phyloP scores from a whole-genome alignment of 1,140 invertebrate species.

The Agrypnia vestita region DNA sequence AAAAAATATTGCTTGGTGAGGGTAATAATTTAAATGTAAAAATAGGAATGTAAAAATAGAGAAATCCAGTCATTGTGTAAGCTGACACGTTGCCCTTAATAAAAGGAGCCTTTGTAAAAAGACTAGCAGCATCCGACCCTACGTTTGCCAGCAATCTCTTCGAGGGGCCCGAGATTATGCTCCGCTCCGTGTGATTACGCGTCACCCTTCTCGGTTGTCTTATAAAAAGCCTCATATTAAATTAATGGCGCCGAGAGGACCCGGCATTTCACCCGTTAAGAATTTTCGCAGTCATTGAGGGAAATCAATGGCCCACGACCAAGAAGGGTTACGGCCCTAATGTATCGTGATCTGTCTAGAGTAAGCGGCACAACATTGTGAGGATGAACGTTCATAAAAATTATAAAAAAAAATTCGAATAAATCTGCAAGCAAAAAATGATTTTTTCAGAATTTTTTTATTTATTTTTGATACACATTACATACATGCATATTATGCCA shows the following conservation, averaged over 20 bases:
- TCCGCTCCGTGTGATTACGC: slow-evolving; percentile 6
- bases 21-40: not conserved
- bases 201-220: slow-evolving; percentile 23
- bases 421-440: no score
- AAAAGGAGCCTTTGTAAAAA: not conserved
- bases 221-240: slow-evolving; percentile 18
- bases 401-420: no score
- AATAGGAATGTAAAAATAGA: not conserved
- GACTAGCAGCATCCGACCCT: not conserved
- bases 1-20: no score
- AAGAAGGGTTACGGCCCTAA: not conserved
- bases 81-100: not conserved
- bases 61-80: not conserved
- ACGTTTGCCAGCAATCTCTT: slow-evolving; percentile 8
- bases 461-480: no score
- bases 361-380: no score
- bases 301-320: slow-evolving; percentile 17
- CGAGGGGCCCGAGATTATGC: not conserved
- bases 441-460: no score
- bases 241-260: slow-evolving; percentile 18
- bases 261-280: slow-evolving; percentile 2
- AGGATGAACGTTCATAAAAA: no score
- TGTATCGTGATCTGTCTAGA: no score
- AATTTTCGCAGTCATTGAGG: slow-evolving; percentile 32
- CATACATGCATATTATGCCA: no score